phyloP scores from a whole-genome alignment of 2,113 vertebrate genomes.

The Rhombomys opimus region DNA sequence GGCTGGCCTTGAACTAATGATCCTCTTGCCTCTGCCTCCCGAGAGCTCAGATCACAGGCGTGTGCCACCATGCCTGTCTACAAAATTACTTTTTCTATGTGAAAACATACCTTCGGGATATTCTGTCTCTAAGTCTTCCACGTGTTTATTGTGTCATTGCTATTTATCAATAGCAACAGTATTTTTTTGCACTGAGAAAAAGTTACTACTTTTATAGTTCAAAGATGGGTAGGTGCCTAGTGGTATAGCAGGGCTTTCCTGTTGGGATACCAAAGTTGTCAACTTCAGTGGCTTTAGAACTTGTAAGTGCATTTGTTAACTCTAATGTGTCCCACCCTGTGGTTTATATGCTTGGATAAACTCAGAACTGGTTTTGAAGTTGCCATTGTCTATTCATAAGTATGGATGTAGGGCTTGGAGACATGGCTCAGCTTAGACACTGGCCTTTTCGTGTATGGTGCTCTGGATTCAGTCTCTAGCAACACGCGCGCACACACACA shows the following conservation, averaged over 20 bases:
- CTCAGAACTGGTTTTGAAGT: slow-evolving; percentile 3
- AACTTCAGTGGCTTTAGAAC: slow-evolving; percentile 17
- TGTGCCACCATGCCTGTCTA: neutral
- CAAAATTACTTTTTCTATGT: slow-evolving; percentile 18
- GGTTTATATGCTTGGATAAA: neutral
- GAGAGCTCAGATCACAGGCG: neutral
- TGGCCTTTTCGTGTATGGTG: neutral
- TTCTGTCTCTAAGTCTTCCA: slow-evolving; percentile 36
- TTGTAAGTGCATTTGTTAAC: slow-evolving; percentile 13
- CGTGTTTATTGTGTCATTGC: slow-evolving; percentile 48
- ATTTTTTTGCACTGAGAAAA: slow-evolving; percentile 73
- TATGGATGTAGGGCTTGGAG: neutral
- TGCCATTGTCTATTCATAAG: neutral
- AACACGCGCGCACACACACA: neutral
- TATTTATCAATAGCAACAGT: slow-evolving; percentile 48
- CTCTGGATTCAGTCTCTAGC: neutral
- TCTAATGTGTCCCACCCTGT: neutral
- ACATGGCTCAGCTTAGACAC: too few species aligned
- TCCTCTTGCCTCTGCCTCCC: neutral
- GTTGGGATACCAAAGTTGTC: slow-evolving; percentile 42
- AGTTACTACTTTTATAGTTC: slow-evolving; percentile 43
- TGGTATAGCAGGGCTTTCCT: neutral
- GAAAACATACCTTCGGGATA: slow-evolving; percentile 24
- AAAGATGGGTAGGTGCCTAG: neutral
- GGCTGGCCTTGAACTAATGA: neutral